Evolutionary conservation across 2,113 vertebrate genomes (phyloP).

Genomic region (Raja brachyura): DNA sequence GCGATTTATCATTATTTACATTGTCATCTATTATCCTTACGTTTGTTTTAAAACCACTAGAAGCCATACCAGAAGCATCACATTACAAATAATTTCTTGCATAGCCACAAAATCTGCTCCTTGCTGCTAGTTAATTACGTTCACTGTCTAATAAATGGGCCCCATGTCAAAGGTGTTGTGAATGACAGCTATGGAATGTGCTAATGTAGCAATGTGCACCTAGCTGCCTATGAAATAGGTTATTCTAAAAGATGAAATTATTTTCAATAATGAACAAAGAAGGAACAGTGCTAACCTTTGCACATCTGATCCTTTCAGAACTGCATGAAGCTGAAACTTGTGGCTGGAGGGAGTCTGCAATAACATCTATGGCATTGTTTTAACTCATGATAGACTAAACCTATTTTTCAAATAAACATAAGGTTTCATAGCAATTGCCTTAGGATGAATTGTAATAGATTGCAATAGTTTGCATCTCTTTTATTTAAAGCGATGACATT

Average conservation of each 20-base stretch:
- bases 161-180: not conserved
- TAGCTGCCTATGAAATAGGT: not conserved
- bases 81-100: not conserved
- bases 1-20: conserved; percentile 4
- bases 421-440: not conserved
- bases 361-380: too few relatives aligned
- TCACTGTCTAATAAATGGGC: not conserved
- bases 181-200: not conserved
- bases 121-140: not conserved
- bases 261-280: conserved; percentile 1
- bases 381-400: not conserved
- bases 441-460: not conserved
- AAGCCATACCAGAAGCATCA: not conserved
- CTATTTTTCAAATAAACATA: not conserved
- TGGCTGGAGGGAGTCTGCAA: not conserved
- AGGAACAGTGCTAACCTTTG: not conserved
- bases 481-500: not conserved
- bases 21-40: not conserved
- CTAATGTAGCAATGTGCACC: not conserved
- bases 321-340: not conserved
- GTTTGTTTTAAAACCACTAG: not conserved
- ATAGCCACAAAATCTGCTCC: not conserved
- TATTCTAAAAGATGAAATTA: conserved; percentile 17
- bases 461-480: not conserved
- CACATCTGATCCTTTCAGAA: not conserved